phyloP scores from a whole-genome alignment of 1,140 invertebrate genomes.

The Drosophila trapezifrons region DNA sequence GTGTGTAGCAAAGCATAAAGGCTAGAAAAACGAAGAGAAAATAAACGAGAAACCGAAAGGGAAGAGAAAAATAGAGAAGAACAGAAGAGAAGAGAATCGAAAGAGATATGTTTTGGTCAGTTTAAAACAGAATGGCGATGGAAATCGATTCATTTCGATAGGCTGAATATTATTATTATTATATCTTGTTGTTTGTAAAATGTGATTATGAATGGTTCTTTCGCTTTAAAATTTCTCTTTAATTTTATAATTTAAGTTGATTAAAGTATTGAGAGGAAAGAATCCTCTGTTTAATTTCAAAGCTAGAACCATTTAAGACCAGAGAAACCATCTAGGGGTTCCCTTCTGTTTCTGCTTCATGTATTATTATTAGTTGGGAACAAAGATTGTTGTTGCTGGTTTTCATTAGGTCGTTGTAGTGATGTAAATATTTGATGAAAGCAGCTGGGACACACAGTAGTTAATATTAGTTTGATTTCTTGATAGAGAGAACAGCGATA shows the following conservation, averaged over 20 bases:
- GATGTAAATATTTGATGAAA: conserved; percentile 44
- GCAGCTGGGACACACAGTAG: conserved; percentile 34
- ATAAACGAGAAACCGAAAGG: conserved; percentile 64
- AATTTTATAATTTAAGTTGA: too few relatives aligned
- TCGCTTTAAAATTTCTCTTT: neutral
- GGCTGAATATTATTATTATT: conserved; percentile 11
- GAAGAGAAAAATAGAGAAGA: conserved; percentile 71
- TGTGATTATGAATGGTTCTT: conserved; percentile 26
- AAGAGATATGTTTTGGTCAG: conserved; percentile 77
- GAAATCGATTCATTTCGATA: conserved; percentile 35
- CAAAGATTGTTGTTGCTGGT: conserved; percentile 7
- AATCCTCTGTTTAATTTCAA: neutral
- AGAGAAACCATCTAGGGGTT: conserved; percentile 9
- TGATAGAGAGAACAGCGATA: conserved; percentile 35
- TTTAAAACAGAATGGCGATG: conserved; percentile 73
- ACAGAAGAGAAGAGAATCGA: conserved; percentile 73
- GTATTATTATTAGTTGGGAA: conserved; percentile 15
- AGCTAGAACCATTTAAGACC: conserved; percentile 26
- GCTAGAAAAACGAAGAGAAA: conserved; percentile 86
- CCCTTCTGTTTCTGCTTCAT: conserved; percentile 16
- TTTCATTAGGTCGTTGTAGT: conserved; percentile 13
- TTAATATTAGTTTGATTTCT: conserved; percentile 16
- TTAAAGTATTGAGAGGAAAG: neutral
- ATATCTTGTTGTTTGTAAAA: conserved; percentile 5
- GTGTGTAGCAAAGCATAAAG: conserved; percentile 96